Conservation (phyloP, 2,797 vertebrate genomes). For the Allochrocebus solatus region DNA sequence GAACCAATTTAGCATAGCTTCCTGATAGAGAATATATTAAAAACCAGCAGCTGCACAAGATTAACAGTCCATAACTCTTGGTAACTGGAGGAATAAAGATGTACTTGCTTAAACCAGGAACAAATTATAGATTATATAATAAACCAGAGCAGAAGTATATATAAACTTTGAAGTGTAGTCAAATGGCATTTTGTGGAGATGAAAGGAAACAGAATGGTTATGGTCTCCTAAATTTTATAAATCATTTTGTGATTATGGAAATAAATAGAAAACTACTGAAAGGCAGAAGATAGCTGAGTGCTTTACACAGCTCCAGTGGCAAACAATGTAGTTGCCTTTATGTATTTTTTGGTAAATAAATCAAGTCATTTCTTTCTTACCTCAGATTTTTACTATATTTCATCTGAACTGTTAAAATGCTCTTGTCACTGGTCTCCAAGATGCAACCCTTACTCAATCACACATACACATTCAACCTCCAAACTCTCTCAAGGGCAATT, state of each 20-base stretch:
- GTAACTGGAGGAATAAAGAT: background rate
- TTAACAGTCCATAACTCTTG: background rate
- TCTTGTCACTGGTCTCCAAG: background rate
- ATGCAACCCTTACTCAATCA: background rate
- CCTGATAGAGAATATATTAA: constrained; percentile 19
- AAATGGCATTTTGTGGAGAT: background rate
- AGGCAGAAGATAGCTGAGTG: background rate
- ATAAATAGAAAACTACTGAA: background rate
- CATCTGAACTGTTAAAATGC: background rate
- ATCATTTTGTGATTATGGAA: background rate
- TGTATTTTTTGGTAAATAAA: background rate
- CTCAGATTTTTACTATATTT: background rate
- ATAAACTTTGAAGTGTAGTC: constrained; percentile 10
- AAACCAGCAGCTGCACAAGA: background rate
- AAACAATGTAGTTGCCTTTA: background rate
- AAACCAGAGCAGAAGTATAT: background rate
- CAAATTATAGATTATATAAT: background rate
- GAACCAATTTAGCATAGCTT: background rate
- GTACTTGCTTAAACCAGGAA: background rate
- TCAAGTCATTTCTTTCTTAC: background rate
- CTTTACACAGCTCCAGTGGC: background rate
- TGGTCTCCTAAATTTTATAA: background rate
- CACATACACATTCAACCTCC: background rate
- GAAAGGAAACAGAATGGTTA: background rate
- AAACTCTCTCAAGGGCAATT: background rate